Evolutionary conservation across 2,113 vertebrate genomes (phyloP).

Genomic region (Pteronura brasiliensis): DNA sequence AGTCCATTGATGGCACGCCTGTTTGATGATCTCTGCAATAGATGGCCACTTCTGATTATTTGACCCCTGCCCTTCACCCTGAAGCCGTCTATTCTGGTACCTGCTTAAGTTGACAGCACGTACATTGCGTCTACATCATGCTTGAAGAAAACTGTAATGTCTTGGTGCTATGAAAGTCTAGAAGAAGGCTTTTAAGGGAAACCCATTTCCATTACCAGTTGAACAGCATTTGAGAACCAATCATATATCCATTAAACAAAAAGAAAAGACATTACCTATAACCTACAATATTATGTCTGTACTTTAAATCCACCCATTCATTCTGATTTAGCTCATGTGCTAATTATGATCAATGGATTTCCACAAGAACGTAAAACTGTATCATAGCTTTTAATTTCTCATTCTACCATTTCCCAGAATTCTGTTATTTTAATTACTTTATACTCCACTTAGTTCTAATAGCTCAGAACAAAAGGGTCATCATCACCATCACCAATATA

Average conservation of each 20-base stretch:
- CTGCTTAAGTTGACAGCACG: slow-evolving; percentile 82
- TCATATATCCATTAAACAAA: slow-evolving; percentile 71
- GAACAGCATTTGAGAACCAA: slow-evolving; percentile 68
- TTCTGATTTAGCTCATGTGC: slow-evolving; percentile 66
- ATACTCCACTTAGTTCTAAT: slow-evolving; percentile 73
- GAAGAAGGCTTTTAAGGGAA: slow-evolving; percentile 60
- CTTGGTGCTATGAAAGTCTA: slow-evolving; percentile 44
- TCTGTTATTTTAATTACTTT: slow-evolving; percentile 73
- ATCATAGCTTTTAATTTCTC: slow-evolving; percentile 71
- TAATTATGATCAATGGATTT: slow-evolving; percentile 74
- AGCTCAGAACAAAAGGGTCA: slow-evolving; percentile 70
- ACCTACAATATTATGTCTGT: slow-evolving; percentile 52
- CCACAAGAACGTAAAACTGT: slow-evolving; percentile 47
- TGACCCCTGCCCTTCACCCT: slow-evolving; percentile 85
- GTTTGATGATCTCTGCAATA: slow-evolving; percentile 93
- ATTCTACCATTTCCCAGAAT: slow-evolving; percentile 71
- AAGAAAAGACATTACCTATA: slow-evolving; percentile 68
- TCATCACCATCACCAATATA: slow-evolving; percentile 55
- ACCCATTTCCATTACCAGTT: slow-evolving; percentile 58
- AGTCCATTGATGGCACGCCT: slow-evolving; percentile 89
- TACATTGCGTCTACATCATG: slow-evolving; percentile 57
- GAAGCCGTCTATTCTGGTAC: slow-evolving; percentile 79
- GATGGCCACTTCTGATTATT: slow-evolving; percentile 93
- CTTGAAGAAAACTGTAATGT: slow-evolving; percentile 73
- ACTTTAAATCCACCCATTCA: slow-evolving; percentile 60